Evolutionary conservation across 2,113 vertebrate species (phyloP).

Genomic region (Puntigrus tetrazona): DNA sequence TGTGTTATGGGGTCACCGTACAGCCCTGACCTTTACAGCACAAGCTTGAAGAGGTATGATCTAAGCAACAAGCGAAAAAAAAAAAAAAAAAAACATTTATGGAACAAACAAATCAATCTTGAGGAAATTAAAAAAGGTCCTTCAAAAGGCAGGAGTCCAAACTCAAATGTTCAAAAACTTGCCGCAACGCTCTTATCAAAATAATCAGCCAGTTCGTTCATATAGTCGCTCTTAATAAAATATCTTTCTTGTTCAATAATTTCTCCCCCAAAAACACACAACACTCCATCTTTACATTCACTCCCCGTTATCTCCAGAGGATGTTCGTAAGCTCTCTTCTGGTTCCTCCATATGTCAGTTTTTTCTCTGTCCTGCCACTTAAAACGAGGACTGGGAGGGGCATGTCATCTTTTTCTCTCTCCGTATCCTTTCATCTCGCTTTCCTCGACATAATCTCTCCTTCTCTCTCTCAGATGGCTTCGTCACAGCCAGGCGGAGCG

Average conservation of each 20-base stretch:
- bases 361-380: background rate
- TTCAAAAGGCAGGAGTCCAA: conserved; percentile 51
- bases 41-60: conserved; percentile 35
- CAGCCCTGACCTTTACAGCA: conserved; percentile 39
- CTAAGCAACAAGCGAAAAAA: conserved; percentile 32
- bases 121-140: conserved; percentile 47
- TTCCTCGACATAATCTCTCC: background rate
- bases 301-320: background rate
- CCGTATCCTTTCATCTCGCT: conserved; percentile 12
- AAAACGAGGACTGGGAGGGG: conserved; percentile 11
- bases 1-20: conserved; percentile 26
- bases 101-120: conserved; percentile 28
- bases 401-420: conserved; percentile 8
- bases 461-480: background rate
- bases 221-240: conserved; percentile 56
- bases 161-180: conserved; percentile 29
- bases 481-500: background rate
- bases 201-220: conserved; percentile 23
- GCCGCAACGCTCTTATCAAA: conserved; percentile 6
- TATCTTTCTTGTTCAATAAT: conserved; percentile 46
- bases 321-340: background rate
- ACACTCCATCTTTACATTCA: conserved; percentile 18
- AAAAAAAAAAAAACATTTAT: conserved; percentile 8
- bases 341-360: background rate
- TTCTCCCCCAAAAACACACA: background rate